phyloP scores from a whole-genome alignment of 2,113 vertebrate genomes.

The Stictonetta naevosa region DNA sequence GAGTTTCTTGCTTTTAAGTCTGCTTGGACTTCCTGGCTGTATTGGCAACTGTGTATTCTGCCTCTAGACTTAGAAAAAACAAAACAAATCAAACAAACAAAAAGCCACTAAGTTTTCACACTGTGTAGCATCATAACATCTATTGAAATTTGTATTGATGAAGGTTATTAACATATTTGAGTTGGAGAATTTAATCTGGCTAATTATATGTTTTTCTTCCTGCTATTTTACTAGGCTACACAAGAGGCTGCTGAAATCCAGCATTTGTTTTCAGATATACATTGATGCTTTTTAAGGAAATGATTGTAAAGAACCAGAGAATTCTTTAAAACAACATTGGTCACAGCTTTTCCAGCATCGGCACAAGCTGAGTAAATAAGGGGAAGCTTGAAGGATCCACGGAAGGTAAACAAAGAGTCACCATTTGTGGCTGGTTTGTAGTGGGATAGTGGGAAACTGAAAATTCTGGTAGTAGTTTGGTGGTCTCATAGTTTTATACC shows the following conservation, averaged over 20 bases:
- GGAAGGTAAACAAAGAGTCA: background rate
- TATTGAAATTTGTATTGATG: background rate
- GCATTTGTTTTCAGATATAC: conserved; percentile 11
- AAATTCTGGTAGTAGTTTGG: background rate
- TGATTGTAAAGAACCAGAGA: background rate
- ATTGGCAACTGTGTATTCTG: background rate
- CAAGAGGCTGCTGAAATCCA: conserved; percentile 72
- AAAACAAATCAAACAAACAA: background rate
- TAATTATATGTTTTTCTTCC: conserved; percentile 12
- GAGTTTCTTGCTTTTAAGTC: background rate
- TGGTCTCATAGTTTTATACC: background rate
- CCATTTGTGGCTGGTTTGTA: background rate
- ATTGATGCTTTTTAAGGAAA: background rate
- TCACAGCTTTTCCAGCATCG: background rate
- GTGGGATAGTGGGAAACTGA: background rate
- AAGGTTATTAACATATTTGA: background rate
- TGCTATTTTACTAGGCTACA: conserved; percentile 67
- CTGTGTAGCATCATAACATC: background rate
- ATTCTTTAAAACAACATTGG: background rate
- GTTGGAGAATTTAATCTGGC: background rate
- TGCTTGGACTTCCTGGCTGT: background rate
- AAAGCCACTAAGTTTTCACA: background rate
- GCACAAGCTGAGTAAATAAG: background rate
- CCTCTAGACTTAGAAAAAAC: background rate
- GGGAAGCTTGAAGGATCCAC: background rate